Evolutionary conservation across 2,888 invertebrate genomes (phyloP).

Genomic region (Salticus scenicus): DNA sequence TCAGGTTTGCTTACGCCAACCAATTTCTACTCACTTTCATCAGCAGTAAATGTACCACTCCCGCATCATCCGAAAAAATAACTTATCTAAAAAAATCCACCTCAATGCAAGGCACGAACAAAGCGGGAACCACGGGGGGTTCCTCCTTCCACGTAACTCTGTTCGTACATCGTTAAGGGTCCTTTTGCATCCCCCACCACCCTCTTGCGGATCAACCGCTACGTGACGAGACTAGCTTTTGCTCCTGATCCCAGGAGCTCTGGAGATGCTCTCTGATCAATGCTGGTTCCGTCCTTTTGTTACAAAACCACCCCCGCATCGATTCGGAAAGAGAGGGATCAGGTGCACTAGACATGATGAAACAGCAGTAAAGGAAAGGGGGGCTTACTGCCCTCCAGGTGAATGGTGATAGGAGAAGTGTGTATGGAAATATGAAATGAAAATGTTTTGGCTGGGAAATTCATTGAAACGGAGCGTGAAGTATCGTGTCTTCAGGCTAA

Average conservation of each 20-base stretch:
- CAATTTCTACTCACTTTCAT: not conserved
- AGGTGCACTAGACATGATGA: constrained; percentile 50
- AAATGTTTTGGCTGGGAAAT: not conserved
- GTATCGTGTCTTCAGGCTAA: no score
- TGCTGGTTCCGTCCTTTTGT: constrained; percentile 55
- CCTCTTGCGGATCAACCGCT: constrained; percentile 51
- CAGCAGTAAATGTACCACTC: constrained; percentile 4
- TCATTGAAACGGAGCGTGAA: not conserved
- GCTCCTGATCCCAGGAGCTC: constrained; percentile 16
- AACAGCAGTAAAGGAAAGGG: not conserved
- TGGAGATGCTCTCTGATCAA: constrained; percentile 58
- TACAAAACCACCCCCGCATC: constrained; percentile 44
- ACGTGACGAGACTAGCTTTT: constrained; percentile 57
- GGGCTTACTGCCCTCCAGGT: constrained; percentile 33
- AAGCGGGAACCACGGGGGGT: constrained; percentile 21
- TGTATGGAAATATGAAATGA: not conserved
- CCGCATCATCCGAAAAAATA: constrained; percentile 16
- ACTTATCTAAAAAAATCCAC: constrained; percentile 10
- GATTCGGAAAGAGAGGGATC: constrained; percentile 50
- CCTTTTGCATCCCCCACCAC: constrained; percentile 21
- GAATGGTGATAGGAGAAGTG: not conserved
- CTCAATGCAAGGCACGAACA: constrained; percentile 34
- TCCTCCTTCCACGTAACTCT: not conserved
- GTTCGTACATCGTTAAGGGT: constrained; percentile 60
- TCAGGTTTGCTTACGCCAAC: not conserved